Evolutionary conservation across 2,797 vertebrate species (phyloP).

Genomic region (Trachops cirrhosus): DNA sequence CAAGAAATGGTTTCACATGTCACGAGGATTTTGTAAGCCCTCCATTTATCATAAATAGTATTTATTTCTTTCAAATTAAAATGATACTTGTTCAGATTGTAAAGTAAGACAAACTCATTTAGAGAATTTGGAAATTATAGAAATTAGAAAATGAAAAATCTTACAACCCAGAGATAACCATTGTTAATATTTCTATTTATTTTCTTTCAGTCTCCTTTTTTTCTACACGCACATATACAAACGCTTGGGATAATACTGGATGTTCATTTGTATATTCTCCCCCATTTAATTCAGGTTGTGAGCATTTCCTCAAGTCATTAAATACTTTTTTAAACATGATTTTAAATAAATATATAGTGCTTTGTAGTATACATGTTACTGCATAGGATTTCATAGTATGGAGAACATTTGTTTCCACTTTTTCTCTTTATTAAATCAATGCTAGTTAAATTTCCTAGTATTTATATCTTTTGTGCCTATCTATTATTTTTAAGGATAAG

Average conservation of each 20-base stretch:
- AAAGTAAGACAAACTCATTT: background rate
- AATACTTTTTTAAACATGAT: constrained; percentile 23
- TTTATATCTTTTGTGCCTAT: background rate
- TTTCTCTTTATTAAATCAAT: constrained; percentile 37
- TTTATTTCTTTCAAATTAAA: constrained; percentile 39
- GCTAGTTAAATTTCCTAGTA: background rate
- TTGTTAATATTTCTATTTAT: constrained; percentile 2
- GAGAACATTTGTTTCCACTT: constrained; percentile 5
- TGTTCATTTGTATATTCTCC: background rate
- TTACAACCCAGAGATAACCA: background rate
- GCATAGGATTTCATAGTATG: background rate
- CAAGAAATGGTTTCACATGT: constrained; percentile 27
- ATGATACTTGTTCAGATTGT: background rate
- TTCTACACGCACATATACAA: background rate
- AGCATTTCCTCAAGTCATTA: background rate
- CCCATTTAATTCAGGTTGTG: background rate
- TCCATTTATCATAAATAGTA: background rate
- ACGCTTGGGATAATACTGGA: background rate
- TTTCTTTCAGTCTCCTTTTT: background rate
- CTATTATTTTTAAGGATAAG: background rate
- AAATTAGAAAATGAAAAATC: constrained; percentile 52
- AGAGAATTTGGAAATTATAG: background rate
- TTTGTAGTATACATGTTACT: constrained; percentile 17
- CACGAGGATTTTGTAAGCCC: background rate
- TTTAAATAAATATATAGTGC: constrained; percentile 26